Conservation (phyloP, 1,140 invertebrate genomes). For the Drosophila guanche region DNA sequence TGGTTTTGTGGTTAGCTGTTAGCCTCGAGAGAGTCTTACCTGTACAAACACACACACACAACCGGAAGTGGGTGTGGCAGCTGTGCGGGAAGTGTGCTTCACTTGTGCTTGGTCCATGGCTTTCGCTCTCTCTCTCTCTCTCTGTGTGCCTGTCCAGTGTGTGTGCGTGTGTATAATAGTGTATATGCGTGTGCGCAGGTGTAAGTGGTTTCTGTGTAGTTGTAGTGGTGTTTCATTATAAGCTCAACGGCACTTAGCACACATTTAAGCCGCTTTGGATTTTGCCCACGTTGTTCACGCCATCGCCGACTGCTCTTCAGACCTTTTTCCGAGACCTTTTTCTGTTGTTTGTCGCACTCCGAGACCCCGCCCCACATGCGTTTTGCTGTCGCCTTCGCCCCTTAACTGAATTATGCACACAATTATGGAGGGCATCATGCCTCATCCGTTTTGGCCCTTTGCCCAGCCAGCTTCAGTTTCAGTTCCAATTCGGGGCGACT, state of each 20-base stretch:
- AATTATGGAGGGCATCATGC: conserved; percentile 24
- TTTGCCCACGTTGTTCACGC: conserved; percentile 42
- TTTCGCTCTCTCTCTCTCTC: conserved; percentile 3
- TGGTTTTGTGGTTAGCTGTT: conserved; percentile 72
- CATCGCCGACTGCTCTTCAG: conserved; percentile 12
- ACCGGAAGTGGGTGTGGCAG: conserved; percentile 66
- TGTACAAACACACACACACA: conserved; percentile 27
- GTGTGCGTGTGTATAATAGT: background rate
- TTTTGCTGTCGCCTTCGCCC: conserved; percentile 19
- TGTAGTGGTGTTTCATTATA: conserved; percentile 62
- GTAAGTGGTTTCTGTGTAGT: conserved; percentile 16
- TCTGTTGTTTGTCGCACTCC: conserved; percentile 16
- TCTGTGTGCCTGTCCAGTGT: background rate
- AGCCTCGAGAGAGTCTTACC: conserved; percentile 45
- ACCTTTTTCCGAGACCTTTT: conserved; percentile 24
- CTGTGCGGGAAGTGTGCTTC: conserved; percentile 52
- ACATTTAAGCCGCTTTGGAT: conserved; percentile 76
- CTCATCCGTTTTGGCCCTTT: conserved; percentile 54
- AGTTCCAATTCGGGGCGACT: too few relatives aligned
- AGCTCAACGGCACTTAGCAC: conserved; percentile 77
- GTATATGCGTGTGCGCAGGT: conserved; percentile 12
- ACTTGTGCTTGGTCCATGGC: conserved; percentile 27
- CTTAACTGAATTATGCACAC: conserved; percentile 55
- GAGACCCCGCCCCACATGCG: background rate
- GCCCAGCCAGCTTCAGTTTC: conserved; percentile 33